Evolutionary conservation across 2,797 vertebrate genomes (phyloP).

Genomic region (Sparidentex hasta): DNA sequence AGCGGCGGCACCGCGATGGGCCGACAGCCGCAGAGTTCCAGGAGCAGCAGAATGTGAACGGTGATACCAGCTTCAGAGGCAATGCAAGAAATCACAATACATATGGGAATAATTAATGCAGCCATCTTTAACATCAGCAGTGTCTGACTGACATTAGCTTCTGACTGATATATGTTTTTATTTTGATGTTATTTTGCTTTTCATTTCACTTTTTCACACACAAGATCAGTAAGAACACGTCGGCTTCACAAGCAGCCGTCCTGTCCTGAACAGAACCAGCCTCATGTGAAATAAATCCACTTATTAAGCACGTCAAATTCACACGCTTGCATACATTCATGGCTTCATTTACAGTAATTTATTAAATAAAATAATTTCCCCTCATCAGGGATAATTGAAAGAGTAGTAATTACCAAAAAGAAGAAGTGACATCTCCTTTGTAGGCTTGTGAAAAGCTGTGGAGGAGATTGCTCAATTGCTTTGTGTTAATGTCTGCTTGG

Average conservation of each 20-base stretch:
- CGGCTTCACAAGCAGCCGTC: neutral
- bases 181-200: neutral
- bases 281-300: constrained; percentile 21
- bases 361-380: constrained; percentile 26
- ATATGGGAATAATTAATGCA: neutral
- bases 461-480: constrained; percentile 42
- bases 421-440: constrained; percentile 42
- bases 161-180: too few relatives aligned
- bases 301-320: constrained; percentile 18
- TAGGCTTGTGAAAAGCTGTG: constrained; percentile 42
- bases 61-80: neutral
- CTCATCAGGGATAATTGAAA: constrained; percentile 35
- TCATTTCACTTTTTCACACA: too few relatives aligned
- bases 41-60: neutral
- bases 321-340: constrained; percentile 9
- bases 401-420: constrained; percentile 35
- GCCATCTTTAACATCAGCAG: neutral
- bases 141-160: neutral
- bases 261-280: neutral
- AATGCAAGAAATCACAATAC: neutral
- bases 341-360: constrained; percentile 27
- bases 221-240: neutral
- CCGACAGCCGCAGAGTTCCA: constrained; percentile 51
- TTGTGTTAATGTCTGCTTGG: constrained; percentile 61
- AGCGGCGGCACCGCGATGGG: constrained; percentile 46